A percentile compares a stretch with the other conserved stretches of the same genome.
Evolutionary conservation across 1,140 invertebrate genomes (phyloP).

Genomic region (Caenorhabditis briggsae): DNA sequence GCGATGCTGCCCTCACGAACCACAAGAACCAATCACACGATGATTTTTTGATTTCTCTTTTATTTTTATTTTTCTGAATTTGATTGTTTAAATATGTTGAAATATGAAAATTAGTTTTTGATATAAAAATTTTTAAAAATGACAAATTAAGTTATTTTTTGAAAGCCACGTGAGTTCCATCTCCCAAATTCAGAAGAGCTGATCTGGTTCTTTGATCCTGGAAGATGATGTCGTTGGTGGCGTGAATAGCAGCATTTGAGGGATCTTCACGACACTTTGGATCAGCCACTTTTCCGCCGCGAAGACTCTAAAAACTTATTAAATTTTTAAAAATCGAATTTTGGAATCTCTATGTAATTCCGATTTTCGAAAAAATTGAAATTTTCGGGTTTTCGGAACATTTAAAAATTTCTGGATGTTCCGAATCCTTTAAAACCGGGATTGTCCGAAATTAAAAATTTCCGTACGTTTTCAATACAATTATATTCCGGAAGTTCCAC

Average conservation of each 20-base stretch:
- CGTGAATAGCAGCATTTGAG: constrained; percentile 64
- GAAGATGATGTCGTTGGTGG: constrained; percentile 69
- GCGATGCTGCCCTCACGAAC: constrained; percentile 3
- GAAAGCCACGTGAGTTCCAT: constrained; percentile 75
- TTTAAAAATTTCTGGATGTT: too few species aligned
- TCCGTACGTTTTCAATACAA: too few species aligned
- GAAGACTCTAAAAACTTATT: too few species aligned
- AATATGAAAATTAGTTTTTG: too few species aligned
- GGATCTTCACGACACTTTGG: constrained; percentile 58
- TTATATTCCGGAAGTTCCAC: too few species aligned
- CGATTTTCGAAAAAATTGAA: too few species aligned
- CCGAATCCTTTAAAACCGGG: too few species aligned
- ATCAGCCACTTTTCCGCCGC: constrained; percentile 66
- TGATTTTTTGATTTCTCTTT: not conserved
- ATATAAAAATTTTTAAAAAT: not conserved
- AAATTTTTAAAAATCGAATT: too few species aligned
- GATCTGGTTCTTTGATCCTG: constrained; percentile 70
- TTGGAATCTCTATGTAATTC: too few species aligned
- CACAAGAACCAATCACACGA: constrained; percentile 26
- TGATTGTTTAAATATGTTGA: too few species aligned
- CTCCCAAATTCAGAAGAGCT: constrained; percentile 74
- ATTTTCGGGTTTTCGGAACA: too few species aligned
- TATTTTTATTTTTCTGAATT: not conserved
- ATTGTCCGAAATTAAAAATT: too few species aligned
- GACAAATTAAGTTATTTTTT: constrained; percentile 11